A percentile compares a stretch with the other conserved stretches of the same genome.
These are phyloP conservation scores for Melipona beecheii DNA, from an alignment of 2,888 invertebrate species.

Conservation along the genomic window DNA sequence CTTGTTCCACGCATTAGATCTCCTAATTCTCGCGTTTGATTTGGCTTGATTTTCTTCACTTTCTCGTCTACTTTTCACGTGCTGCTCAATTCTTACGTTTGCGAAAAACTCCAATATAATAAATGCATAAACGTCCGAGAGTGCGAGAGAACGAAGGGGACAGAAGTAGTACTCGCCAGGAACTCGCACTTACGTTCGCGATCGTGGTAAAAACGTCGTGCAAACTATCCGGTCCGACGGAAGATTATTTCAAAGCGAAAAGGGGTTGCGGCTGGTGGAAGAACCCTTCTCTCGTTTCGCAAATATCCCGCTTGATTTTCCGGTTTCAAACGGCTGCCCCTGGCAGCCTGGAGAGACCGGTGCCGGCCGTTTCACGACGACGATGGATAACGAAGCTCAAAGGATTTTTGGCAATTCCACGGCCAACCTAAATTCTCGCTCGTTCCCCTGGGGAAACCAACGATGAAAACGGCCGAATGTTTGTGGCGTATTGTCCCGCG, in stretches of 20 bases:
- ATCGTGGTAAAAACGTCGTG: conserved; percentile 1
- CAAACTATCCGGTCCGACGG: conserved; percentile 2
- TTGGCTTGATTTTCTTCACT: too few species aligned
- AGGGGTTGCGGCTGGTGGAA: neutral
- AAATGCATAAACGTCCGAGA: neutral
- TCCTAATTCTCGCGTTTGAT: too few species aligned
- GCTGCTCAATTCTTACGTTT: too few species aligned
- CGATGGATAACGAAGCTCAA: conserved; percentile 60
- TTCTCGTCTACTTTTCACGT: too few species aligned
- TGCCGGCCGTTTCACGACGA: conserved; percentile 20
- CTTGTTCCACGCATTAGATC: too few species aligned
- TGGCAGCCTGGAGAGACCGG: neutral
- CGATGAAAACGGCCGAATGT: conserved; percentile 43
- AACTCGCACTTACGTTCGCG: neutral
- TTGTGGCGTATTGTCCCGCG: conserved; percentile 52
- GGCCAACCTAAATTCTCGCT: conserved; percentile 29
- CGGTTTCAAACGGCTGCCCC: conserved; percentile 36
- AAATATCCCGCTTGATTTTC: conserved; percentile 50
- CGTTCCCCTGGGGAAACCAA: conserved; percentile 15
- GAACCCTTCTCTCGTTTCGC: conserved; percentile 31
- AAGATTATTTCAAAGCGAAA: conserved; percentile 37
- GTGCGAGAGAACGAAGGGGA: neutral
- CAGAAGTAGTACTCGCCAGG: neutral
- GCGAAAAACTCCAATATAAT: neutral
- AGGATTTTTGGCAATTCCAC: conserved; percentile 57